Base-by-base conservation (phyloP, 1,140 invertebrate genomes). In the Tetramorium simillimum region DNA sequence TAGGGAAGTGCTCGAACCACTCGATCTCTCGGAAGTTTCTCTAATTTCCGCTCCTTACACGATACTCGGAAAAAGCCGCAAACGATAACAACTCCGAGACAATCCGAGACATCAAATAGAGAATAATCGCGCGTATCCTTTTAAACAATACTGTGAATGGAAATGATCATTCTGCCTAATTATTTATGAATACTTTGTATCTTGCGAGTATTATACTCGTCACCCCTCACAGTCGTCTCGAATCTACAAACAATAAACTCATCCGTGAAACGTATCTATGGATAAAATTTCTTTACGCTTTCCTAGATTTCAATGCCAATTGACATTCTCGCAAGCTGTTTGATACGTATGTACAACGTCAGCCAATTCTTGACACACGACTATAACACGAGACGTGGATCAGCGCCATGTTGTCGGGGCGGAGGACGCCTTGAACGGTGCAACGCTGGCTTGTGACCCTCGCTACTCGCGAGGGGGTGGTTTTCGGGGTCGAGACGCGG, bases 1-100 rank as follows among this genome's bases (percentile, higher is more conserved):
- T 92, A 91, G 90, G 87, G 89, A 92, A 90, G 91, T 91, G 92
- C 92, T 94, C 91, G 92, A 93, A 81, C 91, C 87, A 72, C 40
- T 60, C 51, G 21, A 40, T 28, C 70, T 86, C 49, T 56, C 82
- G 69, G 80, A 84, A 84, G 80, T 40, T 84, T 46, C 80, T 84
- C 80, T 73, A 84, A 84, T 84, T 84, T 84, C 80, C 80, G 69
- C 69, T 62, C 69, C 69, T 73, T 46, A 33, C 53, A n/a, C 53
- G 69, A 43, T 60, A 60, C 69, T 37, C 69, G 73, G 49, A 67
- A 77, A 77, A 77, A 85, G 56, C 81, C 73, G 10, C 43, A 46
- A 49, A 16, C 62, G 43, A 76, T 78, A 51, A 9, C 46, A 65
- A 77, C 18, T 37, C 9, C 60, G 49, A 53, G 24, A 65, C 58